A percentile compares a stretch with the other conserved stretches of the same genome.
Evolutionary conservation across 2,888 invertebrate species (phyloP).

Genomic region (Globia sparganii): DNA sequence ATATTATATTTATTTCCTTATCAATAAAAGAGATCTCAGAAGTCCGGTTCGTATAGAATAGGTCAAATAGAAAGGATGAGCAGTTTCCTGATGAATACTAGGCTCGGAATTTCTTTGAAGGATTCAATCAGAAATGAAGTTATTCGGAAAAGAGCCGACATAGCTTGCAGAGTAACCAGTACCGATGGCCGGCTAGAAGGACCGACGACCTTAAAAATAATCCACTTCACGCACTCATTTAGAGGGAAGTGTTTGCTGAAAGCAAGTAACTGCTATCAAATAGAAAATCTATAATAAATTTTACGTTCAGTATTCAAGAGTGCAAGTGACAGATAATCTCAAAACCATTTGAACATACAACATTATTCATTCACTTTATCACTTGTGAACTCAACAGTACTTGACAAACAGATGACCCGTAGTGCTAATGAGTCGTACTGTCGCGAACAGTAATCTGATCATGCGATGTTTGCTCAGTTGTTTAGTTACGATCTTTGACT

Average conservation of each 20-base stretch:
- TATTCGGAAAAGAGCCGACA: neutral
- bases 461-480: conserved; percentile 44
- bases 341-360: conserved; percentile 15
- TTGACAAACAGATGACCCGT: conserved; percentile 31
- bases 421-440: conserved; percentile 60
- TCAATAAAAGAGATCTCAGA: conserved; percentile 14
- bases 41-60: neutral
- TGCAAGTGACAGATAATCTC: conserved; percentile 21
- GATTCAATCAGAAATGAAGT: neutral
- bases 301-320: neutral
- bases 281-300: neutral
- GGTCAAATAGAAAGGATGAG: conserved; percentile 16
- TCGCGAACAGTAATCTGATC: conserved; percentile 54
- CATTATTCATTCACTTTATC: conserved; percentile 50
- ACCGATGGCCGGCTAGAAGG: neutral
- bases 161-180: neutral
- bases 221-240: neutral
- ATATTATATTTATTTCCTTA: conserved; percentile 25
- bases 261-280: neutral
- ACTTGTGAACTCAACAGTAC: conserved; percentile 55
- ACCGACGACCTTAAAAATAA: neutral
- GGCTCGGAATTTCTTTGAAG: neutral
- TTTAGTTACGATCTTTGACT: conserved; percentile 18
- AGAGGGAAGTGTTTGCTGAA: neutral
- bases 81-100: neutral